Evolutionary conservation across 1,140 invertebrate species (phyloP).

Genomic region (Laupala kohalensis): DNA sequence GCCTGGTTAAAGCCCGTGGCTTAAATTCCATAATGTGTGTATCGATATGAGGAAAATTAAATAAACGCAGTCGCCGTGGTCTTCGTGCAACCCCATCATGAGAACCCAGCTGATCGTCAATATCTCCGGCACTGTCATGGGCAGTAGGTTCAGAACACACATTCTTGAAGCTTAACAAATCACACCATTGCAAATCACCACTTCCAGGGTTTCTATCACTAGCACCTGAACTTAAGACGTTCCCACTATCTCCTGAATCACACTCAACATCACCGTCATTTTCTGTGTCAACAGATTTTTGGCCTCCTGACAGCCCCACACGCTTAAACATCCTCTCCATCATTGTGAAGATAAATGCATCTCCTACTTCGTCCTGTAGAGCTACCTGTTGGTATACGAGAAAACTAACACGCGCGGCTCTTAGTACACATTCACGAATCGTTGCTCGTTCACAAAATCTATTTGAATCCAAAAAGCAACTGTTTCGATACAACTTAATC

Average conservation of each 20-base stretch:
- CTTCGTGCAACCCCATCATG: not conserved
- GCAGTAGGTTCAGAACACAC: constrained; percentile 7
- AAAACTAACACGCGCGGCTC: not conserved
- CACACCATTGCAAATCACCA: constrained; percentile 11
- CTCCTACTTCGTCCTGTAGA: not conserved
- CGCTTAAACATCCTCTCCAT: constrained; percentile 17
- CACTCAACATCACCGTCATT: constrained; percentile 1
- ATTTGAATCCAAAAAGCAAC: no score
- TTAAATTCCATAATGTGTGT: constrained; percentile 17
- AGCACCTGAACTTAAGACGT: not conserved
- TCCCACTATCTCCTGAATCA: not conserved
- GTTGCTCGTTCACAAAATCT: no score
- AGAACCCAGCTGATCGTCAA: constrained; percentile 3
- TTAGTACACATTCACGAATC: no score
- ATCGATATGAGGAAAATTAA: constrained; percentile 15
- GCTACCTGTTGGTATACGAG: not conserved
- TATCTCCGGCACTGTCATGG: not conserved
- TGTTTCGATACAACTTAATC: no score
- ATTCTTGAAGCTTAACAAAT: constrained; percentile 12
- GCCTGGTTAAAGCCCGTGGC: constrained; percentile 39
- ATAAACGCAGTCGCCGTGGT: constrained; percentile 6
- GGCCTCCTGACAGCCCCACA: constrained; percentile 12
- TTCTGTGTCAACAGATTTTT: constrained; percentile 9
- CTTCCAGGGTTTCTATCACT: constrained; percentile 3
- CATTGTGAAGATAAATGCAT: not conserved